Percentiles rank a stretch among this genome's conserved stretches.
Conservation (phyloP, 2,888 invertebrate genomes). For the Aricia artaxerxes region DNA sequence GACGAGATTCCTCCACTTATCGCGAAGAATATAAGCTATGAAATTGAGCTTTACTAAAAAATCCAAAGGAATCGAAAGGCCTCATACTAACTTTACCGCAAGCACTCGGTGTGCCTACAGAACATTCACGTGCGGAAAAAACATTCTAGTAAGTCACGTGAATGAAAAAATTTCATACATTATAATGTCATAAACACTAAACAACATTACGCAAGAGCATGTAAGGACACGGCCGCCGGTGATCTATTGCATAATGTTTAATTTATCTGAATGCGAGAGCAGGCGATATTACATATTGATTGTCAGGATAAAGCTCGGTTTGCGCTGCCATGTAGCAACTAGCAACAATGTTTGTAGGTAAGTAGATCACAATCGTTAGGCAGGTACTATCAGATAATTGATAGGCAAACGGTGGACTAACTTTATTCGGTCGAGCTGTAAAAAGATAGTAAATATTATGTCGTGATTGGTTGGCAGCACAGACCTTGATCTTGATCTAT, state of each 20-base stretch:
- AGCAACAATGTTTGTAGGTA: not conserved
- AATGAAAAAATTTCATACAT: slow-evolving; percentile 16
- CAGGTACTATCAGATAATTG: not conserved
- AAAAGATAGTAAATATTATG: too few relatives aligned
- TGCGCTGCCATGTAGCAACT: not conserved
- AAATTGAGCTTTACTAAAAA: not conserved
- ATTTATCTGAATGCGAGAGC: slow-evolving; percentile 1
- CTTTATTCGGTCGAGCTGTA: too few relatives aligned
- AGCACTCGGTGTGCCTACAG: not conserved
- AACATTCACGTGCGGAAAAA: not conserved
- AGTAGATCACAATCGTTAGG: not conserved
- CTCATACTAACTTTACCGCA: not conserved
- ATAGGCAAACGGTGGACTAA: too few relatives aligned
- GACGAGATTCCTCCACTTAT: too few relatives aligned
- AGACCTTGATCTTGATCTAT: too few relatives aligned
- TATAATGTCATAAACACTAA: slow-evolving; percentile 1
- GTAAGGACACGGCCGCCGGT: not conserved
- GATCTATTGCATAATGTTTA: slow-evolving; percentile 18
- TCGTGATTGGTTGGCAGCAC: too few relatives aligned
- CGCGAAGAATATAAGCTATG: too few relatives aligned
- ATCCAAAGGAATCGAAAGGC: not conserved
- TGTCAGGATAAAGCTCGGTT: not conserved
- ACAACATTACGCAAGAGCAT: not conserved
- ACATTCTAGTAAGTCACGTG: slow-evolving; percentile 11
- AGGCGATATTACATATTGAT: slow-evolving; percentile 2